phyloP scores from a whole-genome alignment of 2,113 vertebrate genomes.

The Hemicordylus capensis region DNA sequence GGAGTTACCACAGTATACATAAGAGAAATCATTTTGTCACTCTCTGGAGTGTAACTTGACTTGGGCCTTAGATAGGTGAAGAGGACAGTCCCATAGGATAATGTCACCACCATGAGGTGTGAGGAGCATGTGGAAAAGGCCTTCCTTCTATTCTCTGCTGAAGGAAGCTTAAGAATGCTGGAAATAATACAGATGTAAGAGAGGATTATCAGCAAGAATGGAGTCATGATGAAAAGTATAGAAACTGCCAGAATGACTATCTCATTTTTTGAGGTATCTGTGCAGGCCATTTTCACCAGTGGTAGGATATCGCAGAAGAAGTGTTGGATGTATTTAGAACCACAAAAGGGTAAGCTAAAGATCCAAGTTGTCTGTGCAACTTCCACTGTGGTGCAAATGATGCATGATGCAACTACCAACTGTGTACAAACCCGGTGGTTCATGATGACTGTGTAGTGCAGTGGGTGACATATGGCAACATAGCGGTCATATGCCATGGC shows the following conservation, averaged over 20 bases:
- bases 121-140: constrained; percentile 58
- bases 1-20: constrained; percentile 58
- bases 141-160: constrained; percentile 35
- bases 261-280: constrained; percentile 39
- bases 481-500: constrained; percentile 62
- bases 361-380: constrained; percentile 44
- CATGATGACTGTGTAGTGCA: constrained; percentile 51
- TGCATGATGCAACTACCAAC: constrained; percentile 42
- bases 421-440: constrained; percentile 10
- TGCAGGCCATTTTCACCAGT: constrained; percentile 42
- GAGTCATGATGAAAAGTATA: constrained; percentile 34
- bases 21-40: constrained; percentile 44
- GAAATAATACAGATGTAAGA: constrained; percentile 26
- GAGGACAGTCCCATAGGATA: constrained; percentile 53
- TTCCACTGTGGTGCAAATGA: constrained; percentile 40
- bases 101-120: constrained; percentile 49
- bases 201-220: constrained; percentile 47
- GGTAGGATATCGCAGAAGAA: constrained; percentile 63
- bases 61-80: constrained; percentile 53
- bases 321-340: constrained; percentile 50
- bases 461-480: constrained; percentile 50
- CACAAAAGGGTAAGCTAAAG: constrained; percentile 62
- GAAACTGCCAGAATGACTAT: neutral
- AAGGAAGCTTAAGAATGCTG: constrained; percentile 40
- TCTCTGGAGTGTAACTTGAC: constrained; percentile 25